Evolutionary conservation across 2,113 vertebrate species (phyloP), one percentile per base, ranked within the genome.

Genomic region (Oreotrochilus melanogaster): DNA sequence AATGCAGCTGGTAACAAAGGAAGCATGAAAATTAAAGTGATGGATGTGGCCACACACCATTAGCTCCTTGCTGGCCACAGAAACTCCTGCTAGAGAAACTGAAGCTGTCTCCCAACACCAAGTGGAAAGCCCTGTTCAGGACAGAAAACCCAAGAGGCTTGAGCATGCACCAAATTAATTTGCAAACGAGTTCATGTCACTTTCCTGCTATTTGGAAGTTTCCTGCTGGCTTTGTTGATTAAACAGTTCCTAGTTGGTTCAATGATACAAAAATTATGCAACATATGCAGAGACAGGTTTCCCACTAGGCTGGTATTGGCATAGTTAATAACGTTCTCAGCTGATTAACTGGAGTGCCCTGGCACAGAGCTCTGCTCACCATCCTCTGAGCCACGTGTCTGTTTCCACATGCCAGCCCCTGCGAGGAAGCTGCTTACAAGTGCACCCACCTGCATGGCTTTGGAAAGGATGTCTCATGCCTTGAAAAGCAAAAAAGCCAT

Each of bases 161-260:
- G 4, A 64, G 28, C 47, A 28, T 25, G 17, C 54, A 60, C 67
- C 57, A 84, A 83, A 90, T 51, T 25, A 78, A 51, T 84, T 3
- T 5, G 53, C 51, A 78, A 64, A 78, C 18, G 48, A 83, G 33
- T 9, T 7, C 2, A 0, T 14, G 2, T 65, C 54, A 9, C 54
- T 60, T 31, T 78, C 51, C 37, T 62, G 30, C 58, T 73, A 7
- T 64, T 78, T 57, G 57, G 81, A 83, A 56, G 67, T 83, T 94
- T 73, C 82, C 47, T 78, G 17, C 75, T 92, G 75, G 28, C 64
- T 93, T 88, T 93, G 86, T 93, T 94, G 91, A 96, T 92, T 90
- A 92, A 95, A 91, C 79, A 80, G 35, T 88, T 85, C 72, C 65
- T 74, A 15, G 70, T 47, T 83, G 51, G 33, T 76, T 88, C 64